Percentiles rank a stretch among this genome's conserved stretches.
These are phyloP conservation scores for Telmatochromis brichardi DNA, from an alignment of 2,113 vertebrate species.

Conservation along the genomic window DNA sequence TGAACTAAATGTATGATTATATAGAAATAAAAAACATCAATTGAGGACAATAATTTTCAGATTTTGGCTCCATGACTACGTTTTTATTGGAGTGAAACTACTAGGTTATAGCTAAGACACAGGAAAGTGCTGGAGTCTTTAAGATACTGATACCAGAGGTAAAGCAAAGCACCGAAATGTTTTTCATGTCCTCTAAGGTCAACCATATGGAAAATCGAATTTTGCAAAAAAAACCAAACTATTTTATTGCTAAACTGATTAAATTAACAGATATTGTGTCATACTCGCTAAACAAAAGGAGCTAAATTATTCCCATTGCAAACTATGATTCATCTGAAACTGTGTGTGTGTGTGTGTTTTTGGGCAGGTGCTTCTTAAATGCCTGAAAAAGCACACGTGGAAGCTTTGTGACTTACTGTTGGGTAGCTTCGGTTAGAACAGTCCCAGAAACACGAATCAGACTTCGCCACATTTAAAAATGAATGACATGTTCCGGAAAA, in stretches of 20 bases:
- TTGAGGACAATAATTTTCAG: neutral
- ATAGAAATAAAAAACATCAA: neutral
- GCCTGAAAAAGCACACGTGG: neutral
- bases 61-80: neutral
- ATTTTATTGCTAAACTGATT: neutral
- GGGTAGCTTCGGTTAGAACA: neutral
- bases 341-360: neutral
- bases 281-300: neutral
- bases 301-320: neutral
- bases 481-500: neutral
- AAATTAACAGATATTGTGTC: neutral
- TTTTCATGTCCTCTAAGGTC: neutral
- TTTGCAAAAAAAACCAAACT: neutral
- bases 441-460: neutral
- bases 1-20: neutral
- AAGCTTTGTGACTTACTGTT: neutral
- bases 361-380: neutral
- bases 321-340: neutral
- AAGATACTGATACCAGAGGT: neutral
- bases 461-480: neutral
- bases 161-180: neutral
- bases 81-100: neutral
- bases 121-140: neutral
- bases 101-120: neutral
- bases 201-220: neutral